Conservation (phyloP, 2,113 vertebrate species). For the Alaudala cheleensis region DNA sequence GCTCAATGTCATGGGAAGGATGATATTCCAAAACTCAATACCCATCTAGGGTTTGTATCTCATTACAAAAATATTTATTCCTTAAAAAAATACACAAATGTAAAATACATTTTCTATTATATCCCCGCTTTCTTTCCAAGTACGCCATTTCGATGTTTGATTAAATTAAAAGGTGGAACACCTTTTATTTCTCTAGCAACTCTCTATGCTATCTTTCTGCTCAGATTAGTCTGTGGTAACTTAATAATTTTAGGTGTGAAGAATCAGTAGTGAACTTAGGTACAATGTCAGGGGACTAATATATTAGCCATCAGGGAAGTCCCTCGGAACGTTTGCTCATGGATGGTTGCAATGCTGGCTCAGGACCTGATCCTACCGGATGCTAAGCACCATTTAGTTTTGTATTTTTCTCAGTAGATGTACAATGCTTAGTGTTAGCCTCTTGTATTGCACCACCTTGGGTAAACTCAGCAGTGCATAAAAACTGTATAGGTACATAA, state of each 20-base stretch:
- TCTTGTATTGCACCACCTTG: not conserved
- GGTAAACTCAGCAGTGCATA: not conserved
- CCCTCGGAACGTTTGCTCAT: not conserved
- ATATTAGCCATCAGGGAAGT: not conserved
- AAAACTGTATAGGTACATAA: not conserved
- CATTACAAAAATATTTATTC: constrained; percentile 78
- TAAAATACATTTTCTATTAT: constrained; percentile 60
- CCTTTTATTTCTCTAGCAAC: not conserved
- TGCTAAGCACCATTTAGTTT: not conserved
- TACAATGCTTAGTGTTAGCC: not conserved
- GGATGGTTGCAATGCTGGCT: not conserved
- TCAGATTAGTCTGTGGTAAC: not conserved
- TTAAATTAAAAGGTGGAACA: not conserved
- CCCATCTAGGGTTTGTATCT: constrained; percentile 40
- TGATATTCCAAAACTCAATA: constrained; percentile 65
- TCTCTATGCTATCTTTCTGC: not conserved
- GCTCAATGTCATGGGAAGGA: not conserved
- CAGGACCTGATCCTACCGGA: not conserved
- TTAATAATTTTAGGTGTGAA: not conserved
- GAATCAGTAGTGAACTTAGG: not conserved
- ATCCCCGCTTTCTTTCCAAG: constrained; percentile 43
- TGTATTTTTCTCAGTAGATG: not conserved
- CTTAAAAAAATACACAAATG: constrained; percentile 78
- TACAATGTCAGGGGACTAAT: not conserved
- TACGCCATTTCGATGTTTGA: not conserved